Evolutionary conservation across 2,888 invertebrate genomes (phyloP).

Genomic region (Sclerodermus sp.): DNA sequence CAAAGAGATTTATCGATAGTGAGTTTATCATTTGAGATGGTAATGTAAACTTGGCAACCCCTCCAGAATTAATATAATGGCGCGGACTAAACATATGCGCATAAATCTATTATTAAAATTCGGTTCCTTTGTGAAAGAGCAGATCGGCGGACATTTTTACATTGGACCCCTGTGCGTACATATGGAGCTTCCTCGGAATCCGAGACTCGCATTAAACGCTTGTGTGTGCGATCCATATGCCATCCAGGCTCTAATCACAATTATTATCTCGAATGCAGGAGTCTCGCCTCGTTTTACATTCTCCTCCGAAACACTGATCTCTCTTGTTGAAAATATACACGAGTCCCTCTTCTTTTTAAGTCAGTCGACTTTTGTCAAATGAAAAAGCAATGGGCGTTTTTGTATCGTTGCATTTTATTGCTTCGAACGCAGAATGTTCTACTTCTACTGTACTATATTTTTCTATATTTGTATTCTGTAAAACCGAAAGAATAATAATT

Average conservation of each 20-base stretch:
- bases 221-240: slow-evolving; percentile 40
- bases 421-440: no score
- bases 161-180: slow-evolving; percentile 38
- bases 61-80: slow-evolving; percentile 46
- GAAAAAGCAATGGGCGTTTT: no score
- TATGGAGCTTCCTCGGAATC: slow-evolving; percentile 38
- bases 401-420: no score
- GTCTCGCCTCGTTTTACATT: slow-evolving; percentile 10
- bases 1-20: no score
- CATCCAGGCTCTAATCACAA: slow-evolving; percentile 39
- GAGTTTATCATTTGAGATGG: no score
- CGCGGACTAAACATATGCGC: slow-evolving; percentile 54
- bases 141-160: slow-evolving; percentile 35
- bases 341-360: no score
- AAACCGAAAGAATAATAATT: no score
- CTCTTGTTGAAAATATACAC: no score
- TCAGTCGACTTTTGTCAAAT: no score
- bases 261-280: slow-evolving; percentile 28
- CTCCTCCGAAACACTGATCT: neutral
- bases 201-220: slow-evolving; percentile 32
- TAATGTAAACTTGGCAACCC: no score
- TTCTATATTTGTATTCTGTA: neutral
- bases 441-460: neutral
- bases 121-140: slow-evolving; percentile 39
- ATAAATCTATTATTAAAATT: slow-evolving; percentile 58